Conservation (phyloP, 2,888 invertebrate species). For the Drosophila multiciliata region DNA sequence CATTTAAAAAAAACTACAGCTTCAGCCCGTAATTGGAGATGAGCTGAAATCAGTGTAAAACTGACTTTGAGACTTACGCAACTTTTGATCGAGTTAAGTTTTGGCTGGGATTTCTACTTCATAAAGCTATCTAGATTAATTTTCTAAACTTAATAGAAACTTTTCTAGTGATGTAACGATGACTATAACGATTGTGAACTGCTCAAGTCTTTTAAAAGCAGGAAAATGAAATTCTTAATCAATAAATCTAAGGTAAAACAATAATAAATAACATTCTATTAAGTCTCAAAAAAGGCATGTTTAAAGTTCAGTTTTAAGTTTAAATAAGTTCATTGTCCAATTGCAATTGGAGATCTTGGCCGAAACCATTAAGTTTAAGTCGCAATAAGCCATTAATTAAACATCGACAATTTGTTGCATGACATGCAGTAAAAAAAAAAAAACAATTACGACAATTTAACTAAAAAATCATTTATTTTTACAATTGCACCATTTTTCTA, state of each 20-base stretch:
- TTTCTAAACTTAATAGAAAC: not conserved
- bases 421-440: not conserved
- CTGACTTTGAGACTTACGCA: not conserved
- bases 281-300: not conserved
- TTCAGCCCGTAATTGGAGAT: constrained; percentile 43
- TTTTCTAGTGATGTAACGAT: not conserved
- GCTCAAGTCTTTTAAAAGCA: not conserved
- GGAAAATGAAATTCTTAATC: not conserved
- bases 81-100: not conserved
- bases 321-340: constrained; percentile 10
- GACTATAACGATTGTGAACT: not conserved
- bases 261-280: not conserved
- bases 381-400: constrained; percentile 14
- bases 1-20: constrained; percentile 52
- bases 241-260: too few relatives aligned
- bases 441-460: not conserved
- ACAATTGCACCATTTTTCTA: not conserved
- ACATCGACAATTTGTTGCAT: constrained; percentile 19
- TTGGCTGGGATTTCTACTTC: not conserved
- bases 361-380: constrained; percentile 13
- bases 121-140: not conserved
- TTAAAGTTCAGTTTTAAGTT: constrained; percentile 22
- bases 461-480: not conserved
- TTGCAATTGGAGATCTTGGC: constrained; percentile 10
- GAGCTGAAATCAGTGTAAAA: constrained; percentile 48